Evolutionary conservation across 2,888 invertebrate genomes (phyloP).

Genomic region (Agrochola macilenta): DNA sequence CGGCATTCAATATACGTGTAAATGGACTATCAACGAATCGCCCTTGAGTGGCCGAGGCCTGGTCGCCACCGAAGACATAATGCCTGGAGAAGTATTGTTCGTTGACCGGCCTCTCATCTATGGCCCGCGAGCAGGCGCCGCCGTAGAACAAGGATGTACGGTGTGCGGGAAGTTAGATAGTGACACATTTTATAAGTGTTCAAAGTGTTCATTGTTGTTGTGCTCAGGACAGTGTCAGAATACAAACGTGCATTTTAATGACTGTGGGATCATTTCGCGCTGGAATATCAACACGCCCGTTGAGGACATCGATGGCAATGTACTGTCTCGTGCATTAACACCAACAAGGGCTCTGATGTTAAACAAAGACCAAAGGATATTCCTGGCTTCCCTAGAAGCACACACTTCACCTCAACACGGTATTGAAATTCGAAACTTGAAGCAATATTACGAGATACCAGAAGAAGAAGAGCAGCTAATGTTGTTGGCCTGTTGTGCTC

Average conservation of each 20-base stretch:
- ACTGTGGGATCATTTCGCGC: slow-evolving; percentile 91
- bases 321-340: slow-evolving; percentile 82
- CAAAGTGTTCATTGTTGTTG: slow-evolving; percentile 92
- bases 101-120: slow-evolving; percentile 92
- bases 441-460: slow-evolving; percentile 86
- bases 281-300: slow-evolving; percentile 89
- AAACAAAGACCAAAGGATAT: slow-evolving; percentile 85
- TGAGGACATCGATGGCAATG: slow-evolving; percentile 80
- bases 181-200: slow-evolving; percentile 88
- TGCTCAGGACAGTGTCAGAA: slow-evolving; percentile 92
- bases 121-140: slow-evolving; percentile 92
- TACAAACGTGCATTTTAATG: slow-evolving; percentile 90
- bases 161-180: slow-evolving; percentile 90
- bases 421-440: slow-evolving; percentile 90
- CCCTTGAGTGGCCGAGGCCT: slow-evolving; percentile 93
- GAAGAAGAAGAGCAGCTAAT: slow-evolving; percentile 91
- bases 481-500: slow-evolving; percentile 90
- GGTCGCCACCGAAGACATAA: slow-evolving; percentile 92
- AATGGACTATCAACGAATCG: slow-evolving; percentile 92
- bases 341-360: slow-evolving; percentile 84
- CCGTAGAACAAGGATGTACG: slow-evolving; percentile 91
- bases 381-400: slow-evolving; percentile 89
- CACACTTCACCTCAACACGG: slow-evolving; percentile 90
- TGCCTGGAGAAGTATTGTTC: slow-evolving; percentile 93
- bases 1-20: slow-evolving; percentile 75